Evolutionary conservation across 1,140 invertebrate species (phyloP).

Genomic region (Drosophila arizonae): DNA sequence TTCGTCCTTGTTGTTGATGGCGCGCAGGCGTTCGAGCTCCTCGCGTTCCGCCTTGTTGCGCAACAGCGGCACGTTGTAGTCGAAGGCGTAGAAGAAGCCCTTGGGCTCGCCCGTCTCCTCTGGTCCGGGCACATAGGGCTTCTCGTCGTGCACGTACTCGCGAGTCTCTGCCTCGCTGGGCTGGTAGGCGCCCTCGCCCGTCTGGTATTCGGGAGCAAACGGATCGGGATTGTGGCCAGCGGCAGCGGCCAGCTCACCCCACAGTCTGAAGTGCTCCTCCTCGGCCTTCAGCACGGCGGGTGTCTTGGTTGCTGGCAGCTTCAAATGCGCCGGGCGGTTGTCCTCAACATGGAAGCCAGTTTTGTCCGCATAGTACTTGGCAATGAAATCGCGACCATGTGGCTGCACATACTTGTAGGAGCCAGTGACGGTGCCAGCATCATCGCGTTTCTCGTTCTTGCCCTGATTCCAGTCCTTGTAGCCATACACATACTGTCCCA

Average conservation of each 20-base stretch:
- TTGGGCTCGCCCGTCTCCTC: conserved; percentile 85
- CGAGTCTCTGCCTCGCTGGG: conserved; percentile 63
- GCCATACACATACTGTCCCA: conserved; percentile 86
- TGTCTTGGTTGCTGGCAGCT: conserved; percentile 85
- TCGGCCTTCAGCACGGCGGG: conserved; percentile 85
- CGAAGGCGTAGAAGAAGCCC: conserved; percentile 87
- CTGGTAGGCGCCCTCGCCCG: conserved; percentile 65
- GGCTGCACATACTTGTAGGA: conserved; percentile 82
- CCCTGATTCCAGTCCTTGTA: conserved; percentile 87
- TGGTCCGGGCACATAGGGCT: conserved; percentile 71
- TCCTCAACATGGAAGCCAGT: conserved; percentile 87
- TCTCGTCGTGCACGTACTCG: conserved; percentile 72
- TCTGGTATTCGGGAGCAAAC: conserved; percentile 77
- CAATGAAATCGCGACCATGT: conserved; percentile 81
- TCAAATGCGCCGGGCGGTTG: conserved; percentile 85
- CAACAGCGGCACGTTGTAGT: conserved; percentile 85
- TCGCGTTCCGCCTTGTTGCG: conserved; percentile 79
- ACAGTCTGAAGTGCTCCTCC: conserved; percentile 85
- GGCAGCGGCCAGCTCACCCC: conserved; percentile 86
- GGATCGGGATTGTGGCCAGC: conserved; percentile 83
- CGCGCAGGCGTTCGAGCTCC: conserved; percentile 70
- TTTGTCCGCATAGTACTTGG: conserved; percentile 86
- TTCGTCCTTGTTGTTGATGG: conserved; percentile 76
- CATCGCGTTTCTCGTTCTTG: conserved; percentile 83
- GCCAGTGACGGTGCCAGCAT: conserved; percentile 72